Evolutionary conservation across 2,888 invertebrate genomes (phyloP).

Genomic region (Gymnocheta viridis): DNA sequence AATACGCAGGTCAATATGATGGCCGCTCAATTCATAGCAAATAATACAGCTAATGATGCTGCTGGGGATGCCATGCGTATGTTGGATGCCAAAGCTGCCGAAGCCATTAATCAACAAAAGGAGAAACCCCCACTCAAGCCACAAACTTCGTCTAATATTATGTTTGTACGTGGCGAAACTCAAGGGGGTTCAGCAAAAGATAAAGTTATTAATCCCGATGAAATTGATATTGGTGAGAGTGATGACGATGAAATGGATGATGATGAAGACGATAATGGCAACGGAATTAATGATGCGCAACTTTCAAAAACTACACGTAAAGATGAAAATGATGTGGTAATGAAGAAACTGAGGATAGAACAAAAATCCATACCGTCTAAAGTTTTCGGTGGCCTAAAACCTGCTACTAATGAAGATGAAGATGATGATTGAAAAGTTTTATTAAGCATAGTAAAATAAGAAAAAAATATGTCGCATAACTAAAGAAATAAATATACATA

Average conservation of each 20-base stretch:
- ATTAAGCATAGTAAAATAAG: background rate
- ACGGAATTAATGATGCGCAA: conserved; percentile 83
- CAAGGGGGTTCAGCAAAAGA: conserved; percentile 87
- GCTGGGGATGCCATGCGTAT: conserved; percentile 94
- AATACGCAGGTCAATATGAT: conserved; percentile 99
- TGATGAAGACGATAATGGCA: conserved; percentile 87
- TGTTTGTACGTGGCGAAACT: conserved; percentile 94
- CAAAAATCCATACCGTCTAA: conserved; percentile 93
- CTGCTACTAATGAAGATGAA: conserved; percentile 75
- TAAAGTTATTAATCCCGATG: conserved; percentile 92
- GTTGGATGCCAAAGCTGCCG: conserved; percentile 91
- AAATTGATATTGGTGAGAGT: conserved; percentile 92
- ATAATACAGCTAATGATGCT: conserved; percentile 87
- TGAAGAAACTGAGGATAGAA: conserved; percentile 88
- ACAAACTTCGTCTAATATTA: conserved; percentile 84
- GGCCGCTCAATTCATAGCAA: conserved; percentile 98
- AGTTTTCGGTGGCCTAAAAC: conserved; percentile 92
- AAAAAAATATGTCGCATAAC: background rate
- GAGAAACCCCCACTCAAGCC: conserved; percentile 73
- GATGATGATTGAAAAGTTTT: conserved; percentile 72
- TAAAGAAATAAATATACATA: background rate
- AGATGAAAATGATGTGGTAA: conserved; percentile 84
- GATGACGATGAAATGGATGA: conserved; percentile 84
- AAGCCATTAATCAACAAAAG: conserved; percentile 77
- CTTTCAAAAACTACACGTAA: conserved; percentile 83